phyloP scores from a whole-genome alignment of 64 coral and sea anemone species.

The Stichodactyla helianthus region DNA sequence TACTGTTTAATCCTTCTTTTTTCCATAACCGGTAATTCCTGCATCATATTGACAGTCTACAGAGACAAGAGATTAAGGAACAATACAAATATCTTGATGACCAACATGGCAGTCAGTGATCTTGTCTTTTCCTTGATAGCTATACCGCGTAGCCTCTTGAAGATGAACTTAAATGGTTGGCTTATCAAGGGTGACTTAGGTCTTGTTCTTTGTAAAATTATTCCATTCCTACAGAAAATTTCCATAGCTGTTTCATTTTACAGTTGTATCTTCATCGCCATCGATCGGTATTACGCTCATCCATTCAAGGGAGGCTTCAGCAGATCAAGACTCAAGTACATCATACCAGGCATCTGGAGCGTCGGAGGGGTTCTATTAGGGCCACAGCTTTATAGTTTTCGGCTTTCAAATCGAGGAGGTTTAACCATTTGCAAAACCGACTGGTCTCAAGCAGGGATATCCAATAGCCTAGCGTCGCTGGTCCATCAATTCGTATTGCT shows the following conservation, averaged over 20 bases:
- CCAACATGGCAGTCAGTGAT: conserved; percentile 27
- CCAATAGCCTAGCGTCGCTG: too few species aligned
- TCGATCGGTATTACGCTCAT: too few species aligned
- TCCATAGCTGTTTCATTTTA: conserved; percentile 8
- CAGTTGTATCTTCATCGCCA: neutral
- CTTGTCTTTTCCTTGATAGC: neutral
- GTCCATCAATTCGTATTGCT: too few species aligned
- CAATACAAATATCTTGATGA: conserved; percentile 3
- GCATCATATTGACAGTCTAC: neutral
- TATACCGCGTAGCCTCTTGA: neutral
- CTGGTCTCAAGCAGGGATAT: too few species aligned
- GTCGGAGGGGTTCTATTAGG: too few species aligned
- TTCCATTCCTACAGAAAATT: neutral
- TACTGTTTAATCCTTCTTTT: neutral
- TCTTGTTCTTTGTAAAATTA: neutral
- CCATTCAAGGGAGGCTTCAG: too few species aligned
- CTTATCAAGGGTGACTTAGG: neutral
- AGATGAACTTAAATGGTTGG: neutral
- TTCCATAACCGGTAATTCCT: conserved; percentile 4
- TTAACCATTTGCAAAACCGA: too few species aligned
- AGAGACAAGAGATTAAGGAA: conserved; percentile 1
- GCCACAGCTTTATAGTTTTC: too few species aligned
- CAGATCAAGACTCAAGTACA: too few species aligned
- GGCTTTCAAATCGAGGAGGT: too few species aligned
- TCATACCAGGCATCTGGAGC: too few species aligned